These are phyloP conservation scores for Caenorhabditis elegans DNA, from an alignment of 1,140 invertebrate species.

Conservation along the genomic window DNA sequence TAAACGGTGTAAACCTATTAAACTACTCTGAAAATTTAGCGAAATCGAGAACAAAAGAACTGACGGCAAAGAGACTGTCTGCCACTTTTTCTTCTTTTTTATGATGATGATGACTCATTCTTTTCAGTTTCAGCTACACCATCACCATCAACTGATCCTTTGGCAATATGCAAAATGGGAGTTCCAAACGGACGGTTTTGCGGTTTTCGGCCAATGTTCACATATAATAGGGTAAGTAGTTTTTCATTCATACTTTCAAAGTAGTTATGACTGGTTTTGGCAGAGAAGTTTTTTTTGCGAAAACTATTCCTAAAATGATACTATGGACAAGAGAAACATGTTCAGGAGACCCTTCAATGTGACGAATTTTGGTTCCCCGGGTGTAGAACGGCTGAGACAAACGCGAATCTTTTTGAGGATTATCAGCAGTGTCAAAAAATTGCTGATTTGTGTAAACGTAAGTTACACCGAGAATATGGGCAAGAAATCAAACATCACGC, in stretches of 20 bases:
- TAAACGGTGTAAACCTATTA: background rate
- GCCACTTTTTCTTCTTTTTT: background rate
- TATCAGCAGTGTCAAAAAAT: conserved; percentile 50
- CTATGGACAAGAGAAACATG: background rate
- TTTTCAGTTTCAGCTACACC: background rate
- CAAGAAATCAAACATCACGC: no score
- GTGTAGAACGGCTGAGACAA: conserved; percentile 60
- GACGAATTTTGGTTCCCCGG: conserved; percentile 62
- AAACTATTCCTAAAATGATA: background rate
- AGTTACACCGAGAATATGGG: conserved; percentile 29
- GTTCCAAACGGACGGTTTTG: conserved; percentile 40
- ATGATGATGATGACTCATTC: conserved; percentile 10
- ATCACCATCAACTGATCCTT: conserved; percentile 16
- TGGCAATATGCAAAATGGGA: conserved; percentile 38
- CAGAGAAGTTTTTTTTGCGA: conserved; percentile 53
- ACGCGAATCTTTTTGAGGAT: conserved; percentile 61
- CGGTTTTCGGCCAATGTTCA: conserved; percentile 38
- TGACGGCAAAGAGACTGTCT: background rate
- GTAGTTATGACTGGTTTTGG: conserved; percentile 53
- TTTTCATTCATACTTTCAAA: background rate
- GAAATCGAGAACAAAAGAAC: conserved; percentile 7
- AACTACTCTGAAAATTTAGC: conserved; percentile 18
- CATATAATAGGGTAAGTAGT: conserved; percentile 40
- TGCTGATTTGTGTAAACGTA: conserved; percentile 52
- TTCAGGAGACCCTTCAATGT: conserved; percentile 45